Evolutionary conservation across 2,888 invertebrate genomes (phyloP).

Genomic region (Pristionchus fissidentatus): DNA sequence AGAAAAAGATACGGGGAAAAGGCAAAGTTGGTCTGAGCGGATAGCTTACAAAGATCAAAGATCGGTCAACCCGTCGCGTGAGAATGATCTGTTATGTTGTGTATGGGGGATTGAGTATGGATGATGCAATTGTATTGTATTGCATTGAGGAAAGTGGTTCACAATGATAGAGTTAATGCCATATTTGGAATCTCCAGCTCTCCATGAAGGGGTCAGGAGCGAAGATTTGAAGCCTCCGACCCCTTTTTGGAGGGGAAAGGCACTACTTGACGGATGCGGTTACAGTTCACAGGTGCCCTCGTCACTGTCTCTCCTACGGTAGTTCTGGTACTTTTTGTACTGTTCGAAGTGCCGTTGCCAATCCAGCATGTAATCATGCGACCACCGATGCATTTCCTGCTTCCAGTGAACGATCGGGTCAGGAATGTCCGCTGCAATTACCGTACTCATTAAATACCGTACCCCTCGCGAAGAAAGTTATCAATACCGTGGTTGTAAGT

Average conservation of each 20-base stretch:
- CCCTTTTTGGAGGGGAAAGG: background rate
- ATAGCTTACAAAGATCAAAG: slow-evolving; percentile 17
- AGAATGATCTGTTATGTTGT: no score
- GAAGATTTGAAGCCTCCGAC: no score
- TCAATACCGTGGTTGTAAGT: background rate
- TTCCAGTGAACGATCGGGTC: slow-evolving; percentile 75
- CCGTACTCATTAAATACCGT: slow-evolving; percentile 16
- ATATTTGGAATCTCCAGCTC: no score
- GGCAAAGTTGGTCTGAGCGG: slow-evolving; percentile 30
- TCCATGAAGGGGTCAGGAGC: no score
- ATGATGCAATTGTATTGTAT: no score
- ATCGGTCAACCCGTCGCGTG: slow-evolving; percentile 32
- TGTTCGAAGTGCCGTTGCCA: slow-evolving; percentile 75
- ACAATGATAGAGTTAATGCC: no score
- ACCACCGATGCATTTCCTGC: slow-evolving; percentile 75
- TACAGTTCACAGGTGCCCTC: slow-evolving; percentile 32
- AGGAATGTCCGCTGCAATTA: slow-evolving; percentile 71
- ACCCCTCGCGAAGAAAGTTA: background rate
- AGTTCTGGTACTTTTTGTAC: slow-evolving; percentile 49
- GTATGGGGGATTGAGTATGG: background rate
- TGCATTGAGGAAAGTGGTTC: no score
- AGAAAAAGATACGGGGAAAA: no score
- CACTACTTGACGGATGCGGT: background rate
- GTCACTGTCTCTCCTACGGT: slow-evolving; percentile 41
- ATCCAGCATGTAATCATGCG: slow-evolving; percentile 74